A percentile compares a stretch with the other conserved stretches of the same genome.
These are phyloP conservation scores for Onychorhynchus coronatus DNA, from an alignment of 2,113 vertebrate species.

Conservation along the genomic window DNA sequence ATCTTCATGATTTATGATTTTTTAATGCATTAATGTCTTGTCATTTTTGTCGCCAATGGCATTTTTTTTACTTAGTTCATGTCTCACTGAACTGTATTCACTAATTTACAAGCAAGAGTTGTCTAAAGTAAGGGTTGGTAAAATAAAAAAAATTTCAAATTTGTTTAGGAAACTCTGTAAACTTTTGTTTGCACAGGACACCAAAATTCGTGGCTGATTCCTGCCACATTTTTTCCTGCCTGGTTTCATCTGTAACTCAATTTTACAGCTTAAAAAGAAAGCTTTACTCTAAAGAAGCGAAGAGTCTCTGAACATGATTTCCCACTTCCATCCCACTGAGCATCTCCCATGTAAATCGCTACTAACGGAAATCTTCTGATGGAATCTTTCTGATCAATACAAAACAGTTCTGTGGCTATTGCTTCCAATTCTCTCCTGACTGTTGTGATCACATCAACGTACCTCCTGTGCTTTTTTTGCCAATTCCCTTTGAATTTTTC, in stretches of 20 bases:
- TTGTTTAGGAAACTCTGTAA: neutral
- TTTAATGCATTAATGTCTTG: neutral
- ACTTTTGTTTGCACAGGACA: neutral
- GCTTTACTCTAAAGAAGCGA: neutral
- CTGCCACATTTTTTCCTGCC: neutral
- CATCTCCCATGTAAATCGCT: neutral
- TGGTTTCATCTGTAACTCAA: neutral
- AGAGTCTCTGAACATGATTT: neutral
- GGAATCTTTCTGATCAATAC: neutral
- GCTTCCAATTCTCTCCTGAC: neutral
- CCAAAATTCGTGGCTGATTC: neutral
- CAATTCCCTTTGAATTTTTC: conserved; percentile 92
- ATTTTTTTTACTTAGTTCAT: neutral
- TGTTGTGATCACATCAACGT: neutral
- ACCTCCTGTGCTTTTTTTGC: conserved; percentile 92
- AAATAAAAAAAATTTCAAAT: neutral
- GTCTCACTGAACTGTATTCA: neutral
- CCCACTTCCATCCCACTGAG: neutral
- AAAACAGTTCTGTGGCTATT: neutral
- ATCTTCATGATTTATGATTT: neutral
- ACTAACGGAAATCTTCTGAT: neutral
- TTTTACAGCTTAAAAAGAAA: neutral
- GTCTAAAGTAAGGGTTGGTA: neutral
- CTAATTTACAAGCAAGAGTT: neutral
- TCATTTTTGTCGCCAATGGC: neutral